Percentiles rank a stretch among this genome's conserved stretches.
phyloP scores from a whole-genome alignment of 2,888 invertebrate genomes.

The Lepas anatifera region DNA sequence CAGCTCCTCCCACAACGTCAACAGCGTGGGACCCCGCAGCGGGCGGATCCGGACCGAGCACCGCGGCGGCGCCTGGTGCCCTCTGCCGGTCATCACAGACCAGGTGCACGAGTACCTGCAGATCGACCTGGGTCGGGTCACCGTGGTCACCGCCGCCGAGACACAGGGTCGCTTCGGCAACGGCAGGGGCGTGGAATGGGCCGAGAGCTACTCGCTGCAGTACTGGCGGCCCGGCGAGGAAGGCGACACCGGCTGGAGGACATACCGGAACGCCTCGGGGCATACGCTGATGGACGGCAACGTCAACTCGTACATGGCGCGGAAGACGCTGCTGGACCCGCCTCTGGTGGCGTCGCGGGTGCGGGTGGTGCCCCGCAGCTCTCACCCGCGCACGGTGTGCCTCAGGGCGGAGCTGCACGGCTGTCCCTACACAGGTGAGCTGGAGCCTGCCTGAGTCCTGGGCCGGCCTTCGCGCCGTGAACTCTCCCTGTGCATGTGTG shows the following conservation, averaged over 20 bases:
- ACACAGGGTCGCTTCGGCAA: slow-evolving; percentile 23
- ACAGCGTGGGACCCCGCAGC: slow-evolving; percentile 15
- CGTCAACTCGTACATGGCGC: slow-evolving; percentile 38
- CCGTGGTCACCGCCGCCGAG: slow-evolving; percentile 22
- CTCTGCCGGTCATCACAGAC: slow-evolving; percentile 16
- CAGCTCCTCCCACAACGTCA: slow-evolving; percentile 35
- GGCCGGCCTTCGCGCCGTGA: too few relatives aligned
- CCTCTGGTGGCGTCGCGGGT: slow-evolving; percentile 40
- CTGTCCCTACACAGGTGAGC: slow-evolving; percentile 38
- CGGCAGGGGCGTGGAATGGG: slow-evolving; percentile 21
- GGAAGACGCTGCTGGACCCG: slow-evolving; percentile 36
- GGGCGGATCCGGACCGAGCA: slow-evolving; percentile 20
- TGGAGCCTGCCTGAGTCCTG: too few relatives aligned
- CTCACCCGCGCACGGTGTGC: slow-evolving; percentile 39
- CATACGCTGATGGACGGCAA: slow-evolving; percentile 32
- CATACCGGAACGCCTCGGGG: slow-evolving; percentile 18
- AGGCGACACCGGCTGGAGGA: slow-evolving; percentile 14
- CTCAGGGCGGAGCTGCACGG: slow-evolving; percentile 43
- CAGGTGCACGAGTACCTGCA: slow-evolving; percentile 20
- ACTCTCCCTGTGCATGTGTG: too few relatives aligned
- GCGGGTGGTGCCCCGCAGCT: slow-evolving; percentile 40
- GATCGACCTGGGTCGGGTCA: slow-evolving; percentile 20
- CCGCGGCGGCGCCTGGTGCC: slow-evolving; percentile 23
- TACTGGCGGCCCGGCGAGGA: slow-evolving; percentile 20
- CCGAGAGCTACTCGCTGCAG: slow-evolving; percentile 20